A percentile compares a stretch with the other conserved stretches of the same genome.
phyloP scores from a whole-genome alignment of 1,140 invertebrate genomes.

The Mylabris phalerata region DNA sequence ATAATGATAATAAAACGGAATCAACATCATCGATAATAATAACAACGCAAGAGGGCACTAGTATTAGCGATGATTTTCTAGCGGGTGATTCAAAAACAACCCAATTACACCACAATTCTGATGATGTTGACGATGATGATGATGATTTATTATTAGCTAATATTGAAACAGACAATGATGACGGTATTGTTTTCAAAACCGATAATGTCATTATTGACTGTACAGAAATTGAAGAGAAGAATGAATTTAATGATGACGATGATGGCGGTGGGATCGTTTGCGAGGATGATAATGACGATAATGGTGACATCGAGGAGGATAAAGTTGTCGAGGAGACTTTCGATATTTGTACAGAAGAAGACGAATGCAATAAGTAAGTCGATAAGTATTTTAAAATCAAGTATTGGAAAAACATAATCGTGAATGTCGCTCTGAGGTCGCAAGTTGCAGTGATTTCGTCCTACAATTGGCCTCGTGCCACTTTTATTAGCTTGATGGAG shows the following conservation, averaged over 20 bases:
- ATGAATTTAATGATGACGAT: constrained; percentile 3
- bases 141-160: constrained; percentile 16
- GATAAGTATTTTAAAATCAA: too few species aligned
- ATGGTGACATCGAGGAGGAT: too few species aligned
- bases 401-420: too few species aligned
- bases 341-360: neutral
- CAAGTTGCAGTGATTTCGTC: neutral
- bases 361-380: constrained; percentile 1
- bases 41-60: too few species aligned
- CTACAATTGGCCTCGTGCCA: constrained; percentile 21
- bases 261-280: neutral
- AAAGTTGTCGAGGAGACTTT: too few species aligned
- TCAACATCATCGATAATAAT: too few species aligned
- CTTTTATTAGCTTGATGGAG: constrained; percentile 5
- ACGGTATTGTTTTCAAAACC: constrained; percentile 5
- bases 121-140: neutral
- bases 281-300: neutral
- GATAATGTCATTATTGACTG: constrained; percentile 15
- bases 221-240: constrained; percentile 1
- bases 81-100: too few species aligned
- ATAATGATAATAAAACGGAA: too few species aligned
- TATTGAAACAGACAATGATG: constrained; percentile 16
- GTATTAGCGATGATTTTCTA: too few species aligned
- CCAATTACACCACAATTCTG: too few species aligned
- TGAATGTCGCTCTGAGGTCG: too few species aligned